Evolutionary conservation across 2,888 invertebrate genomes (phyloP).

Genomic region (Philaethria dido): DNA sequence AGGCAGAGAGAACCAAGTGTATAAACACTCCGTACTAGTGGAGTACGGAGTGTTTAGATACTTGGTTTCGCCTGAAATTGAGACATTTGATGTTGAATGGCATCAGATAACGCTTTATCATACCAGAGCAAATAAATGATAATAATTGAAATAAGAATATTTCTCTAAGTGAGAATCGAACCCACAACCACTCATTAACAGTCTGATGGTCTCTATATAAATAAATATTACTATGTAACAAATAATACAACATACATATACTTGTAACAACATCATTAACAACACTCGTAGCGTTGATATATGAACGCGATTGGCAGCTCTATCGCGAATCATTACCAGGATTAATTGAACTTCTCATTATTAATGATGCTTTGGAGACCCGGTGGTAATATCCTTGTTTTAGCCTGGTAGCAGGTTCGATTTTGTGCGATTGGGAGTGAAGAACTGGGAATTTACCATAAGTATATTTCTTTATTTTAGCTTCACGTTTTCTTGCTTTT

Average conservation of each 20-base stretch:
- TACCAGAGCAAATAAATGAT: too few species aligned
- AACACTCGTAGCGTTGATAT: conserved; percentile 11
- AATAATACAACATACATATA: background rate
- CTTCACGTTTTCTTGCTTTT: too few species aligned
- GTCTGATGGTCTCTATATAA: too few species aligned
- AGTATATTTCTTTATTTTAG: too few species aligned
- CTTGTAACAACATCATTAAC: conserved; percentile 11
- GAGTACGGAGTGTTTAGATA: too few species aligned
- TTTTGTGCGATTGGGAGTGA: too few species aligned
- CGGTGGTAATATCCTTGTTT: background rate
- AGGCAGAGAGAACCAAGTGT: too few species aligned
- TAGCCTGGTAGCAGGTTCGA: background rate
- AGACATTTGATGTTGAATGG: too few species aligned
- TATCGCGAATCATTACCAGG: conserved; percentile 15
- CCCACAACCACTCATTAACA: background rate
- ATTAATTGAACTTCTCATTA: conserved; percentile 17
- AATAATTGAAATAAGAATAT: background rate
- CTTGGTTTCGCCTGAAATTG: too few species aligned
- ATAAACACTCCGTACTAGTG: too few species aligned
- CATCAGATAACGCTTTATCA: too few species aligned
- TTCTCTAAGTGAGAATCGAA: background rate
- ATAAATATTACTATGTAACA: background rate
- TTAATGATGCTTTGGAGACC: background rate
- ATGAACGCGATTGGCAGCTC: conserved; percentile 14
- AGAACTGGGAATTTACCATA: too few species aligned